Conservation (phyloP, 2,797 vertebrate genomes). For the Semotilus atromaculatus region DNA sequence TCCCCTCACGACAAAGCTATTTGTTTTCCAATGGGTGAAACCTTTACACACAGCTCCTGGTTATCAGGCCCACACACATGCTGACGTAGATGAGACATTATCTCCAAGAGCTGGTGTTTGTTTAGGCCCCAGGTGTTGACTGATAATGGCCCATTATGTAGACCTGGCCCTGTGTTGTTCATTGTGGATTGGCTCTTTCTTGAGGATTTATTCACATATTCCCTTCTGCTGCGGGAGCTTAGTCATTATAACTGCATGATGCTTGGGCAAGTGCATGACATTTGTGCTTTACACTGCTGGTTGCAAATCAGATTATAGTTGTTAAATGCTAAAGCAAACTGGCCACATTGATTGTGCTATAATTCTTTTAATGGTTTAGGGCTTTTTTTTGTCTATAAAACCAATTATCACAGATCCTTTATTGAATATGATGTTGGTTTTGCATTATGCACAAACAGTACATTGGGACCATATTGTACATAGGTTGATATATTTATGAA, state of each 20-base stretch:
- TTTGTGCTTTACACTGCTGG: neutral
- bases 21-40: conserved; percentile 65
- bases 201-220: conserved; percentile 47
- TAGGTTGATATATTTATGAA: neutral
- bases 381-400: neutral
- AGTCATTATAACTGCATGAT: conserved; percentile 37
- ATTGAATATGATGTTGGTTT: neutral
- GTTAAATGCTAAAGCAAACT: conserved; percentile 15
- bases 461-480: neutral
- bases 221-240: conserved; percentile 31
- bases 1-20: conserved; percentile 65
- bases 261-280: conserved; percentile 5
- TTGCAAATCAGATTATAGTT: neutral
- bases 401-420: neutral
- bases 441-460: neutral
- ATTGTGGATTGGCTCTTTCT: conserved; percentile 50
- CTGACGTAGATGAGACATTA: conserved; percentile 76
- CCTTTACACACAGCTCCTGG: conserved; percentile 58
- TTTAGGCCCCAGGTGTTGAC: conserved; percentile 69
- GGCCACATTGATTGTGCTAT: neutral
- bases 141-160: conserved; percentile 76
- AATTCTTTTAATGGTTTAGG: neutral
- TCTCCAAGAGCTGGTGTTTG: conserved; percentile 76
- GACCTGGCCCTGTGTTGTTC: conserved; percentile 63
- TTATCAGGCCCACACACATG: conserved; percentile 57